These are phyloP conservation scores for Sphyrna mokarran DNA, from an alignment of 2,113 vertebrate genomes.

Conservation along the genomic window DNA sequence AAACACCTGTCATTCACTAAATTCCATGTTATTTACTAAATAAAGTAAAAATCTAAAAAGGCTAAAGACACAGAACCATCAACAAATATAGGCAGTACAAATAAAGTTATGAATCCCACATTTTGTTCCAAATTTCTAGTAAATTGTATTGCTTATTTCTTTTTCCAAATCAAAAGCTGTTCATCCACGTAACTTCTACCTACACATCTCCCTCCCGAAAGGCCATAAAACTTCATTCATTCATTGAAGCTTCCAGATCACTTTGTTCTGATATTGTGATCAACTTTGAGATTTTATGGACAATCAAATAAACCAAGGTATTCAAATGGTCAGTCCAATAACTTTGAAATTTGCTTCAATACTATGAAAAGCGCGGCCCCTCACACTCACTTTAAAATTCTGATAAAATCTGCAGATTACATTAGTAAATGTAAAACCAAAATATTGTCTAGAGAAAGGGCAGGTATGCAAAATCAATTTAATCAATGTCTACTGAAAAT, in stretches of 20 bases:
- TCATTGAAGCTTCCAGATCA: neutral
- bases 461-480: neutral
- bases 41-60: neutral
- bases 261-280: neutral
- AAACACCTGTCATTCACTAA: neutral
- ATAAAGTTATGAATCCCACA: neutral
- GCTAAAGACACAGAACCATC: neutral
- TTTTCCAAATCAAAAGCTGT: neutral
- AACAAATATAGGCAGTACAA: neutral
- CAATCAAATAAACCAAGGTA: neutral
- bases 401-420: neutral
- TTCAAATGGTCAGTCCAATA: neutral
- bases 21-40: neutral
- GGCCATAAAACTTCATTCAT: neutral
- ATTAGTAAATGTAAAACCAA: neutral
- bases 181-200: neutral
- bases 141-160: neutral
- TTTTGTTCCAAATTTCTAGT: neutral
- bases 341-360: neutral
- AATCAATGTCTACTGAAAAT: neutral
- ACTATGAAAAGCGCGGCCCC: neutral
- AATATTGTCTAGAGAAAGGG: neutral
- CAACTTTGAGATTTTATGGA: neutral
- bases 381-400: neutral
- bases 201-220: neutral